Evolutionary conservation across 2,113 vertebrate species (phyloP).

Genomic region (Ophthalmolycus amberensis): DNA sequence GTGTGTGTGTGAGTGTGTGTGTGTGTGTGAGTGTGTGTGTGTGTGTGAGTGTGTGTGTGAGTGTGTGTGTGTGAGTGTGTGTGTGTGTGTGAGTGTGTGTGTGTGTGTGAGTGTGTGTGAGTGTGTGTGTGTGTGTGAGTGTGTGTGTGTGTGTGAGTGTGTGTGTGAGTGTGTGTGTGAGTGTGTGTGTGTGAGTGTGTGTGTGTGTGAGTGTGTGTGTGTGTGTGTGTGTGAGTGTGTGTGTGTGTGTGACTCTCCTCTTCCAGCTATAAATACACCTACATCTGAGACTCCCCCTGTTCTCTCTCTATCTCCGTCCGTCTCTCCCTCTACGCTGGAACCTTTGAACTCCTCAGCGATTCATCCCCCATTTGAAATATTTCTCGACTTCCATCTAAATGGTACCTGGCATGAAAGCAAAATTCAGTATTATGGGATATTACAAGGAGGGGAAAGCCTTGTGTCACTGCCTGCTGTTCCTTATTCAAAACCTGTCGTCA

Average conservation of each 20-base stretch:
- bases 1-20: no score
- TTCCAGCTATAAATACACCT: constrained; percentile 77
- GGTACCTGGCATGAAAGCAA: constrained; percentile 33
- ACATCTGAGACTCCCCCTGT: constrained; percentile 69
- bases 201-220: constrained; percentile 46
- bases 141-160: constrained; percentile 54
- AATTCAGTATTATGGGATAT: constrained; percentile 8
- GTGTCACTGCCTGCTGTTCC: constrained; percentile 34
- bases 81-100: no score
- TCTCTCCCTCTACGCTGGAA: constrained; percentile 26
- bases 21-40: no score
- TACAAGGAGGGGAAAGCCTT: background rate
- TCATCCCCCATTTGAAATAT: constrained; percentile 39
- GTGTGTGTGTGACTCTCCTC: constrained; percentile 16
- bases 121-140: constrained; percentile 44
- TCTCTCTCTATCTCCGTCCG: constrained; percentile 31
- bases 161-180: constrained; percentile 42
- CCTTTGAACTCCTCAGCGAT: constrained; percentile 20
- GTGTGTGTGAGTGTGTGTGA: no score
- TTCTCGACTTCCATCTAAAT: constrained; percentile 24
- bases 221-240: no score
- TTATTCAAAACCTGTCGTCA: constrained; percentile 32
- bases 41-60: no score
- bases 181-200: constrained; percentile 37
- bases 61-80: no score